phyloP scores from a whole-genome alignment of 2,797 vertebrate species.

The Allobates femoralis region DNA sequence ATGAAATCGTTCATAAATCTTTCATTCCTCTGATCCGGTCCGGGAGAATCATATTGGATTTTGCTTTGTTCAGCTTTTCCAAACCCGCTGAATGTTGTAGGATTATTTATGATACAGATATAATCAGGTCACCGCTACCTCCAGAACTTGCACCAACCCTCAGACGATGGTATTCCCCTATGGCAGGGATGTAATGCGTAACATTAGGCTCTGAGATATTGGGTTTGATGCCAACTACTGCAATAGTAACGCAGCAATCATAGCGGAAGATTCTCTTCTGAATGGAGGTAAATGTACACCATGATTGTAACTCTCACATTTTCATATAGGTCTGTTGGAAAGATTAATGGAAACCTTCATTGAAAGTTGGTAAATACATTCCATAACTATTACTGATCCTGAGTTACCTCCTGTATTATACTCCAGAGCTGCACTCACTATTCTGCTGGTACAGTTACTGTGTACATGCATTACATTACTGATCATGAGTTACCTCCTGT shows the following conservation, averaged over 20 bases:
- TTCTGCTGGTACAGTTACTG: no score
- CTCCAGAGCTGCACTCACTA: no score
- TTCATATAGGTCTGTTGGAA: no score
- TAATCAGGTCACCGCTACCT: conserved; percentile 40
- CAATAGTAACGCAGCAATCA: background rate
- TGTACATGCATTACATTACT: no score
- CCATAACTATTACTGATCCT: no score
- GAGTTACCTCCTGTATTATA: no score
- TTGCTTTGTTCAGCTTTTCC: conserved; percentile 50
- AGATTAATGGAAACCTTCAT: no score
- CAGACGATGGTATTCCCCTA: conserved; percentile 1
- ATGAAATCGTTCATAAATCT: conserved; percentile 52
- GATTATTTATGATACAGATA: conserved; percentile 48
- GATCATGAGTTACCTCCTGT: no score
- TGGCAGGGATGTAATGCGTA: background rate
- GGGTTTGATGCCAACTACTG: background rate
- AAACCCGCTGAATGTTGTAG: conserved; percentile 23
- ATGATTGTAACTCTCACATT: no score
- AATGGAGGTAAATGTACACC: no score
- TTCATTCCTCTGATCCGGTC: conserved; percentile 33
- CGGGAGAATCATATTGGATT: conserved; percentile 27
- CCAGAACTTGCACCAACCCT: conserved; percentile 16
- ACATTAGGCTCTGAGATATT: background rate
- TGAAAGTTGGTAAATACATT: no score
- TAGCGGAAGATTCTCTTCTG: background rate